Evolutionary conservation across 1,140 invertebrate species (phyloP).

Genomic region (Habropoda laboriosa): DNA sequence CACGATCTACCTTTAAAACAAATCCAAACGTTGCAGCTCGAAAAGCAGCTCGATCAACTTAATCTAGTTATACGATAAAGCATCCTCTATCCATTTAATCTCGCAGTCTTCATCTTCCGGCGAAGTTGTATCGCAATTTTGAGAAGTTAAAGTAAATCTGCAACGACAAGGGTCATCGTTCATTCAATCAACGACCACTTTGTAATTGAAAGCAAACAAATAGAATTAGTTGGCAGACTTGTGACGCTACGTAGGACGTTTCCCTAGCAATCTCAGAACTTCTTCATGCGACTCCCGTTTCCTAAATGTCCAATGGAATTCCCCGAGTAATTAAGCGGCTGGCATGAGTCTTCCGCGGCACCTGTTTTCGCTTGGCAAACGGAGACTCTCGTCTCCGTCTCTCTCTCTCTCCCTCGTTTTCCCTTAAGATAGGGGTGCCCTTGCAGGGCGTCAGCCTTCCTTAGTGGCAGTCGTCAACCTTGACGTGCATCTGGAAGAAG

Average conservation of each 20-base stretch:
- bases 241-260: background rate
- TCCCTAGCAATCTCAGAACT: slow-evolving; percentile 5
- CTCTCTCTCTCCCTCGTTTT: too few relatives aligned
- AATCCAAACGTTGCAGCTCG: too few relatives aligned
- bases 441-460: background rate
- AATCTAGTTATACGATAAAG: too few relatives aligned
- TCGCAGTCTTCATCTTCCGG: too few relatives aligned
- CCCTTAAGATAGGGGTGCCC: background rate
- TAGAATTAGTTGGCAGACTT: background rate
- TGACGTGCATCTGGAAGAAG: background rate
- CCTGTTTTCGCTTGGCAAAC: slow-evolving; percentile 35
- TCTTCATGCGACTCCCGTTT: background rate
- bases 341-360: slow-evolving; percentile 8
- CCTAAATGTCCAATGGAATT: slow-evolving; percentile 21
- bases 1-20: too few relatives aligned
- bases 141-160: background rate
- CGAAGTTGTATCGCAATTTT: background rate
- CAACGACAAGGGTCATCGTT: too few relatives aligned
- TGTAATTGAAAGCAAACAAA: slow-evolving; percentile 25
- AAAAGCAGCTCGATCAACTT: too few relatives aligned
- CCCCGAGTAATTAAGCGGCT: slow-evolving; percentile 33
- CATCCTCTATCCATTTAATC: too few relatives aligned
- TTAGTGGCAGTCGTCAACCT: background rate
- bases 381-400: background rate
- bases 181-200: background rate